Evolutionary conservation across 2,797 vertebrate genomes (phyloP), one percentile per base, ranked within the genome.

Genomic region (Pangasius larnaudii): DNA sequence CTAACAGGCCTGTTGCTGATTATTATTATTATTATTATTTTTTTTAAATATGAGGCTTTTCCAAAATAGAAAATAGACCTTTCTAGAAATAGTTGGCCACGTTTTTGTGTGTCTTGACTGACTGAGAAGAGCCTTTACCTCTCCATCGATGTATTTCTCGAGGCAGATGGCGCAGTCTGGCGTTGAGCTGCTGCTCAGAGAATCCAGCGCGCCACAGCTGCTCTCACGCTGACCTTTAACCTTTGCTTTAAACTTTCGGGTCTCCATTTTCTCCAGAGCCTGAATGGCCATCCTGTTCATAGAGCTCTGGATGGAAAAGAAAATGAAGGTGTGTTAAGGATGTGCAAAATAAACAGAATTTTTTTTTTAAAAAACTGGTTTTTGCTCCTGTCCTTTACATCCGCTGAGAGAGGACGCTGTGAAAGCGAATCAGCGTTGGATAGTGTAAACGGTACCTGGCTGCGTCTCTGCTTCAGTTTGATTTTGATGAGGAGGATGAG

Each of bases 261-360:
- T 99, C 93, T 99, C 98, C 98, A 99, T 99, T 96, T 99, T 99
- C 84, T 99, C 98, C 93, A 99, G 93, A 8, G 98, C 98, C 93
- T 99, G 98, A 92, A 98, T 97, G 49, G 98, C 98, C 96, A 99
- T 98, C 87, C 98, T 97, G 94, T 98, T 99, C 98, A 99, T 97
- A 69, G 98, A 99, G 94, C 97, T 99, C 98, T 99, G 94, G 0
- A 83, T 18, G 22, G 24, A 86, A 46, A n/a, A 84, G 18, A 42
- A 39, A 71, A 82, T 14, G n/a, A 53, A 77, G 1, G 22, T 27
- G 56, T 27, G 36, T 42, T 39, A 33, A 53, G 0, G 11, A 46
- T 13, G 24, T 27, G 56, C 16, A 78, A n/a, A 30, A 58, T 30
- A 53, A 74, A 30, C 59, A 49, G 18, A 9, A 10, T 9, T 7